Evolutionary conservation across 2,797 vertebrate species (phyloP), one percentile per base, ranked within the genome.

Genomic region (Chanos chanos): DNA sequence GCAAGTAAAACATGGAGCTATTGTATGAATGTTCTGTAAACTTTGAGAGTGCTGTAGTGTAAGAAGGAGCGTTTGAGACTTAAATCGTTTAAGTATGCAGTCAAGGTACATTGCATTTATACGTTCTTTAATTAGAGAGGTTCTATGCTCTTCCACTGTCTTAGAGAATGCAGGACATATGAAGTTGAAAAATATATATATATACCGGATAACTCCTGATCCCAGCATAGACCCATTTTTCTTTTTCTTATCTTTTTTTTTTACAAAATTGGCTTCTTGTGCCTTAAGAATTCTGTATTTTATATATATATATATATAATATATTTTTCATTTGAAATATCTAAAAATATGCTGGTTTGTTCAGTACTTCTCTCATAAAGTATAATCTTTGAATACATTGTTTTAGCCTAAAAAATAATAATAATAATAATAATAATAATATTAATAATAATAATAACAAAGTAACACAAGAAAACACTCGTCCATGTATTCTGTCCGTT

Each of bases 301-400:
- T 43, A 71, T 84, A 87, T 85, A 87, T 66, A 74, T 64, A 76
- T 82, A 8, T 49, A 48, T n/a, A n/a, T n/a, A n/a, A n/a, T n/a
- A n/a, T 60, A 48, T 58, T 41, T 83, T 74, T 44, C 37, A 79
- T 82, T 81, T 63, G 75, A 78, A 51, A 81, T 88, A 89, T 86
- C 85, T 83, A 83, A 91, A 91, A 90, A 91, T 89, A 88, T 86
- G 85, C 86, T 89, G 86, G 84, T 84, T 87, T 87, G 81, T 81
- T 84, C 75, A 72, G 73, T 78, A 77, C 83, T 87, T 81, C 77
- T 85, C 78, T 83, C 64, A 72, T 85, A 81, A 86, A 79, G 79
- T 83, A 85, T 75, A 83, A 79, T 84, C 76, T 89, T 70, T 84
- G 66, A 84, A 88, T 85, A 83, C 80, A 84, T 82, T 83, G 82